Evolutionary conservation across 2,888 invertebrate genomes (phyloP).

Genomic region (Seira ritae): DNA sequence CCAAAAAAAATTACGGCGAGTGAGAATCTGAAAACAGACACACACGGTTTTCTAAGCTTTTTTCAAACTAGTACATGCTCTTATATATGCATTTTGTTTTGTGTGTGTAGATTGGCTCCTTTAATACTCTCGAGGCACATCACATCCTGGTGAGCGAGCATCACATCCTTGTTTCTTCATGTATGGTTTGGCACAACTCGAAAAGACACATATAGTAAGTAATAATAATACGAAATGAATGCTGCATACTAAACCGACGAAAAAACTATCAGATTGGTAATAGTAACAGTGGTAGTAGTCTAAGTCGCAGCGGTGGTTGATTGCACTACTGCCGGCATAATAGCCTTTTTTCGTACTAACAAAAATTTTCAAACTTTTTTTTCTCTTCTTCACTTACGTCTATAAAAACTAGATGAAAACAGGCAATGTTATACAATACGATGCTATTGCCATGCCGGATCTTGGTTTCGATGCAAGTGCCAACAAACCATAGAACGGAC

Average conservation of each 20-base stretch:
- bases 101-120: neutral
- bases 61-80: too few relatives aligned
- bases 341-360: neutral
- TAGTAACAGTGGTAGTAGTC: neutral
- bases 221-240: neutral
- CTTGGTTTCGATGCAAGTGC: neutral
- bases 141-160: neutral
- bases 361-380: neutral
- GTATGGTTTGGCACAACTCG: neutral
- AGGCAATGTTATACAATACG: too few relatives aligned
- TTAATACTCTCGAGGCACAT: neutral
- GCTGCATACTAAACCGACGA: neutral
- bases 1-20: neutral
- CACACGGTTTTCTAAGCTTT: too few relatives aligned
- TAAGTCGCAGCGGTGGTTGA: too few relatives aligned
- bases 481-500: neutral
- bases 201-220: too few relatives aligned
- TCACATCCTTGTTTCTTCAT: neutral
- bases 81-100: too few relatives aligned
- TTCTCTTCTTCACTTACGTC: neutral
- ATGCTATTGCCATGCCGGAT: neutral
- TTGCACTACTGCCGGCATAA: too few relatives aligned
- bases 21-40: neutral
- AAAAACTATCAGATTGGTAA: neutral
- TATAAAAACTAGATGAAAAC: neutral